Percentiles rank a stretch among this genome's conserved stretches.
phyloP scores from a whole-genome alignment of 2,113 vertebrate genomes.

The Orycteropus afer region DNA sequence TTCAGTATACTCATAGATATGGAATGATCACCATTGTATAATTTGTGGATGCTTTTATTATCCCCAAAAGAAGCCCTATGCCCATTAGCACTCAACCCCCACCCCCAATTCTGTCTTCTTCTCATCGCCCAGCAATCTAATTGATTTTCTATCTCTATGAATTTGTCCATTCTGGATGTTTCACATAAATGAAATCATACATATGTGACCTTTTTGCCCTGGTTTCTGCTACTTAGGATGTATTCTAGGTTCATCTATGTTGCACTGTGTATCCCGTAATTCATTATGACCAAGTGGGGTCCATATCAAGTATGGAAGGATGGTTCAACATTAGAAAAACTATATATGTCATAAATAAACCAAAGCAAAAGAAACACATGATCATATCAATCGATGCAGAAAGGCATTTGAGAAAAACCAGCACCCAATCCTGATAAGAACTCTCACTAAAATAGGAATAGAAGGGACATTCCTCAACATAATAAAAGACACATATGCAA shows the following conservation, averaged over 20 bases:
- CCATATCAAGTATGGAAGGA: no score
- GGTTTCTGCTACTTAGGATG: not conserved
- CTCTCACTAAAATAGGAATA: no score
- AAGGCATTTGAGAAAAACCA: no score
- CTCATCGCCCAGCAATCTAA: not conserved
- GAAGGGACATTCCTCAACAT: no score
- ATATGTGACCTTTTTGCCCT: not conserved
- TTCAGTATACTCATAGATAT: not conserved
- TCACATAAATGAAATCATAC: not conserved
- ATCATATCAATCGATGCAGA: no score
- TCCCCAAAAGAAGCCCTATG: not conserved
- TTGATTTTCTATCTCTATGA: not conserved
- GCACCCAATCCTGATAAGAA: no score
- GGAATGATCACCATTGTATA: not conserved
- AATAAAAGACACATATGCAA: no score
- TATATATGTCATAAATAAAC: no score
- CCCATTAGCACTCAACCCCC: not conserved
- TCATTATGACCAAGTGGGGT: no score
- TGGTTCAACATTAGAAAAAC: no score
- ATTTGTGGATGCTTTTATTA: not conserved
- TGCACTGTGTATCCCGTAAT: not conserved
- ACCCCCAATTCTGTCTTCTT: not conserved
- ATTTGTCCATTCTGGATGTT: not conserved
- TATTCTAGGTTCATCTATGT: not conserved
- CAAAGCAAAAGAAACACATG: no score